These are phyloP conservation scores for Orgyia antiqua DNA, from an alignment of 2,888 invertebrate genomes.

Conservation along the genomic window DNA sequence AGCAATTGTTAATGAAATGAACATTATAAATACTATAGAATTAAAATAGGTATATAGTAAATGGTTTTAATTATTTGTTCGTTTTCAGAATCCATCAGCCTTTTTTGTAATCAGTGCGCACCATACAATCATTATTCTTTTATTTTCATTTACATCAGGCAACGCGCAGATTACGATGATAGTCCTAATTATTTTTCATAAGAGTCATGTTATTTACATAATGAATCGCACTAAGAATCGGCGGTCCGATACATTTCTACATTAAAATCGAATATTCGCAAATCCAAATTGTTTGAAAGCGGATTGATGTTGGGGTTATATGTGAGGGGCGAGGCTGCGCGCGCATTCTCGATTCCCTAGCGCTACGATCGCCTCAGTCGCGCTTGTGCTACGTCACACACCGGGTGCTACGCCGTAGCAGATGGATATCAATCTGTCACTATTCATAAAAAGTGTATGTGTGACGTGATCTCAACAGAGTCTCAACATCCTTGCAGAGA, in stretches of 20 bases:
- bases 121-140: too few species aligned
- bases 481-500: slow-evolving; percentile 21
- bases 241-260: slow-evolving; percentile 18
- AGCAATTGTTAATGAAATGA: too few species aligned
- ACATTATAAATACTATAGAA: too few species aligned
- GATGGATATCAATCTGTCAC: slow-evolving; percentile 29
- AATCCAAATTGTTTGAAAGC: slow-evolving; percentile 55
- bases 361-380: slow-evolving; percentile 64
- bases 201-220: slow-evolving; percentile 1
- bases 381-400: slow-evolving; percentile 53
- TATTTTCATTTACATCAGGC: too few species aligned
- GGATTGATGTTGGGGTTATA: slow-evolving; percentile 71
- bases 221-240: slow-evolving; percentile 1
- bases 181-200: slow-evolving; percentile 3
- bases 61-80: too few species aligned
- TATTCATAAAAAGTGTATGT: slow-evolving; percentile 39
- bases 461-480: slow-evolving; percentile 37
- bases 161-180: too few species aligned
- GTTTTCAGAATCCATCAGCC: too few species aligned
- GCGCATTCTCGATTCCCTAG: slow-evolving; percentile 52
- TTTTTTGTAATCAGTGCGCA: too few species aligned
- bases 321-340: slow-evolving; percentile 74
- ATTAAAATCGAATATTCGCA: slow-evolving; percentile 47
- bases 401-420: slow-evolving; percentile 65
- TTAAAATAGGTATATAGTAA: too few species aligned